Conservation (phyloP, 2,888 invertebrate species). For the Diaperis boleti region DNA sequence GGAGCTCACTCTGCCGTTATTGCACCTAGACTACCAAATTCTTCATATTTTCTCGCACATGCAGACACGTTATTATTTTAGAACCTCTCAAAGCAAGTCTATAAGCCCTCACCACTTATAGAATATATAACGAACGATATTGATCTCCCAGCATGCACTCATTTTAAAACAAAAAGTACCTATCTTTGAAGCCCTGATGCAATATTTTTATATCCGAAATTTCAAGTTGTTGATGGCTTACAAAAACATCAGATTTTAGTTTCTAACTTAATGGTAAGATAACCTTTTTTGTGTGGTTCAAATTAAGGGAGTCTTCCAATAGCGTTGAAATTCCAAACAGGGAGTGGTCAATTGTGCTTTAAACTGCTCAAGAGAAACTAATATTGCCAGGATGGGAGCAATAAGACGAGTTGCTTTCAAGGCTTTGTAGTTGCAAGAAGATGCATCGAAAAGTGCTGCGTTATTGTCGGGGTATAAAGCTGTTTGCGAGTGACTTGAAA, state of each 20-base stretch:
- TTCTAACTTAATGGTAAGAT: constrained; percentile 4
- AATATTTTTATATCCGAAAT: constrained; percentile 20
- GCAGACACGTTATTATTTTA: constrained; percentile 4
- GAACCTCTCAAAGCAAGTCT: constrained; percentile 3
- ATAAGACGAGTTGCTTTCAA: background rate
- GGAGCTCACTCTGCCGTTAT: background rate
- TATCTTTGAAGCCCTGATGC: constrained; percentile 5
- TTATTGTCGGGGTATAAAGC: background rate
- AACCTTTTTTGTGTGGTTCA: constrained; percentile 6
- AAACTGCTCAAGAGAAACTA: background rate
- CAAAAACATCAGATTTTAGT: constrained; percentile 1
- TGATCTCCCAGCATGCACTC: constrained; percentile 1
- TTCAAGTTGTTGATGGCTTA: background rate
- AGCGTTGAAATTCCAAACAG: background rate
- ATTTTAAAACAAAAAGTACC: constrained; percentile 4
- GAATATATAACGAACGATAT: constrained; percentile 14
- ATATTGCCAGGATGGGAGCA: background rate
- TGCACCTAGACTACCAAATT: background rate
- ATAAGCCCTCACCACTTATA: constrained; percentile 17
- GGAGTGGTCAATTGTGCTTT: background rate
- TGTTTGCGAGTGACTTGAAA: background rate
- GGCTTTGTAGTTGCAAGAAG: background rate
- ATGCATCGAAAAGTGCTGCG: background rate
- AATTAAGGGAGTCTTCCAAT: constrained; percentile 1
- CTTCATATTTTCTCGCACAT: background rate